A percentile compares a stretch with the other conserved stretches of the same genome.
Conservation (phyloP, 1,140 invertebrate genomes). For the Eupristina koningsbergeri region DNA sequence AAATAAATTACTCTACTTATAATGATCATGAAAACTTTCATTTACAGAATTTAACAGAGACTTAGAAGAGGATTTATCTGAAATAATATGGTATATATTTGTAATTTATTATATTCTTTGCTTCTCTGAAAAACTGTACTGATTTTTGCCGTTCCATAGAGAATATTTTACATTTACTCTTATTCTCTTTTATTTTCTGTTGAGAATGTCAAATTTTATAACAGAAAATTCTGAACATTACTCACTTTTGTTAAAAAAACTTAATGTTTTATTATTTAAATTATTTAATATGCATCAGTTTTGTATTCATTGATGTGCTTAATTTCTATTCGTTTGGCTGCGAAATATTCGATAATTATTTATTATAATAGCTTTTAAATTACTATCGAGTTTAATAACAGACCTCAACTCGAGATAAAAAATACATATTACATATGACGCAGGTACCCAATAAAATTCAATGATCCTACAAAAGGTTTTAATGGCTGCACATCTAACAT, state of each 20-base stretch:
- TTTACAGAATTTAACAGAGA: slow-evolving; percentile 62
- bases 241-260: slow-evolving; percentile 33
- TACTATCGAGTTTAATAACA: slow-evolving; percentile 43
- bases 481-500: slow-evolving; percentile 30
- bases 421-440: slow-evolving; percentile 39
- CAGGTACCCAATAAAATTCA: slow-evolving; percentile 47
- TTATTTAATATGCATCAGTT: slow-evolving; percentile 30
- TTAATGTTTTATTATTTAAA: slow-evolving; percentile 38
- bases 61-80: slow-evolving; percentile 61
- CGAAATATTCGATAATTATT: slow-evolving; percentile 34
- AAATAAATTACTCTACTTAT: slow-evolving; percentile 10
- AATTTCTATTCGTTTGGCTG: slow-evolving; percentile 43
- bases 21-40: slow-evolving; percentile 53
- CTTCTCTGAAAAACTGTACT: slow-evolving; percentile 60
- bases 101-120: slow-evolving; percentile 45
- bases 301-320: slow-evolving; percentile 13
- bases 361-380: slow-evolving; percentile 47
- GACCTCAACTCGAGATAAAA: slow-evolving; percentile 45
- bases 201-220: slow-evolving; percentile 57
- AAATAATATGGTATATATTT: slow-evolving; percentile 57
- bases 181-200: slow-evolving; percentile 42
- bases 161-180: slow-evolving; percentile 37
- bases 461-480: slow-evolving; percentile 45
- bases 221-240: slow-evolving; percentile 55
- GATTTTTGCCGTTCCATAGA: slow-evolving; percentile 67